phyloP scores from a whole-genome alignment of 2,113 vertebrate species.

The Sinocyclocheilus maitianheensis region DNA sequence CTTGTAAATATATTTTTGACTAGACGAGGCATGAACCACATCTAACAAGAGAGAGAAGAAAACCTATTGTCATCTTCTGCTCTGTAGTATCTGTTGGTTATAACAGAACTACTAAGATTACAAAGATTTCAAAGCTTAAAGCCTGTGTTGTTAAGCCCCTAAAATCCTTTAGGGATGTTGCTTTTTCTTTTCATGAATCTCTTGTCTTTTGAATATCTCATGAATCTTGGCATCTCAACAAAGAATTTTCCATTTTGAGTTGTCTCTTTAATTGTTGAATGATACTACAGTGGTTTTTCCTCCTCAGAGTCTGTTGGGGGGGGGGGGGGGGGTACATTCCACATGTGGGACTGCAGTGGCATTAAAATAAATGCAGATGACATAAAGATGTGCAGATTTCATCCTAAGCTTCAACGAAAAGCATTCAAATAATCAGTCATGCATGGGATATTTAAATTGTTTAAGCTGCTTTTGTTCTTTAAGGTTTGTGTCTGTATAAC shows the following conservation, averaged over 20 bases:
- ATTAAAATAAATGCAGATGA: constrained; percentile 20
- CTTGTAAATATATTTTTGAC: neutral
- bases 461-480: constrained; percentile 5
- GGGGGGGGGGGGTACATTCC: neutral
- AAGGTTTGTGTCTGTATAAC: neutral
- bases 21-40: constrained; percentile 21
- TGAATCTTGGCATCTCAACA: constrained; percentile 62
- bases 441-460: neutral
- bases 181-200: constrained; percentile 16
- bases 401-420: neutral
- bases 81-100: constrained; percentile 9
- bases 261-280: constrained; percentile 59
- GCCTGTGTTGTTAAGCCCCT: constrained; percentile 4
- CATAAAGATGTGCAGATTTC: neutral
- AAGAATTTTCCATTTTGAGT: constrained; percentile 61
- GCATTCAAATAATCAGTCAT: neutral
- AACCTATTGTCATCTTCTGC: constrained; percentile 13
- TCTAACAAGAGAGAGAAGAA: constrained; percentile 12
- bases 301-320: constrained; percentile 11
- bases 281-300: constrained; percentile 53
- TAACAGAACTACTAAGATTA: constrained; percentile 18
- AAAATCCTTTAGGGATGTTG: constrained; percentile 30
- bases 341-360: neutral
- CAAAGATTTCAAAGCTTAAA: constrained; percentile 14
- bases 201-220: constrained; percentile 39